A percentile compares a stretch with the other conserved stretches of the same genome.
These are phyloP conservation scores for Lasioglossum albipes DNA, from an alignment of 1,140 invertebrate genomes.

Conservation along the genomic window DNA sequence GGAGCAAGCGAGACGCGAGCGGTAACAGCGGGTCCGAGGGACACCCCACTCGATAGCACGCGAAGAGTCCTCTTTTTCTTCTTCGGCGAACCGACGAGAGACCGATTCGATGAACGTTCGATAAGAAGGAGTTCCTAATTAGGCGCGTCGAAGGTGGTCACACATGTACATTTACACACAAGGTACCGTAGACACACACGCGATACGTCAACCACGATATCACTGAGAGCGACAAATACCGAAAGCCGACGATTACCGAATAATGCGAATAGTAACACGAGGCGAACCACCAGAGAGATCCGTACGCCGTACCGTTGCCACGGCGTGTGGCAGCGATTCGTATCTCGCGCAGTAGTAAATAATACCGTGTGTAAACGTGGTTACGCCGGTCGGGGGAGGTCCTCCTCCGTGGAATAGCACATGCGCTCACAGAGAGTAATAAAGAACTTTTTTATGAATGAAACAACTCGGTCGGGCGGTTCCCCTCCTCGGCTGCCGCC, in stretches of 20 bases:
- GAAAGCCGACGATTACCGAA: background rate
- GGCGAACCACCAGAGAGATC: constrained; percentile 24
- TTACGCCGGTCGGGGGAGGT: constrained; percentile 66
- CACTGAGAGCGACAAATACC: no score
- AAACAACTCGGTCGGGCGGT: constrained; percentile 73
- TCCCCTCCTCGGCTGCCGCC: constrained; percentile 37
- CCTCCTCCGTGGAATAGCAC: constrained; percentile 74
- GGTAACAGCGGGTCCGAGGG: no score
- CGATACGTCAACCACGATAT: no score
- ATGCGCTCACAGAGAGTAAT: constrained; percentile 79
- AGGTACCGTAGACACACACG: no score
- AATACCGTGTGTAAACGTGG: constrained; percentile 69
- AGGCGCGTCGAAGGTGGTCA: background rate
- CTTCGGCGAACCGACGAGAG: no score
- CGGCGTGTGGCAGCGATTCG: constrained; percentile 61
- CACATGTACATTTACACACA: background rate
- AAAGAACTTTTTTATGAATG: constrained; percentile 81
- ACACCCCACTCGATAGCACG: no score
- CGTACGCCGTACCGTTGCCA: constrained; percentile 55
- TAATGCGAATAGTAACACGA: background rate
- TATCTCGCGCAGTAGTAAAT: constrained; percentile 66
- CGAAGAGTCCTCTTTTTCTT: no score
- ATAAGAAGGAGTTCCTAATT: background rate
- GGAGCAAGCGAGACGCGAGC: no score
- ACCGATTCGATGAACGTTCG: constrained; percentile 17